Evolutionary conservation across 2,113 vertebrate genomes (phyloP), one percentile per base, ranked within the genome.

Genomic region (Climacteris rufus): DNA sequence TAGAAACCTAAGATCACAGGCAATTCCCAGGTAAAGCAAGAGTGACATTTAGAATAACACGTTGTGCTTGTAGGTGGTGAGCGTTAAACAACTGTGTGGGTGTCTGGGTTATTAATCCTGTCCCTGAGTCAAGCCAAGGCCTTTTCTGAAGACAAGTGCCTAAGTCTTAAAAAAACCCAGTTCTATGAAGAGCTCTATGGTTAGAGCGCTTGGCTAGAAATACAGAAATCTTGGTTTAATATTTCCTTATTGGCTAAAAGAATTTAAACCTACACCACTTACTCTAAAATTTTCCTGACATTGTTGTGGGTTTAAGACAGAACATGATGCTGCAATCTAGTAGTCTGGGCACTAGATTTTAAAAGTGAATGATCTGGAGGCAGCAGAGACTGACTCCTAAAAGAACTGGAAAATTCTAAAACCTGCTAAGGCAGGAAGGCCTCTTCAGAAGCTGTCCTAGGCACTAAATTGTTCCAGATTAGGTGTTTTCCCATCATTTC

Each of bases 31-130:
- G 35, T 40, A 93, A 90, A 69, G 53, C 83, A 85, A 93, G 86
- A 93, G 10, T 90, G 90, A 85, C 79, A 65, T 83, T 74, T 77
- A 61, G 83, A 94, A 93, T 80, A 88, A 74, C 66, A 81, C 14
- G 30, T 24, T 83, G 30, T 35, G 24, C 1, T 1, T 74, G 52
- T 61, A 77, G 64, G n/a, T 90, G 42, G 63, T 80, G 81, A 86
- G 50, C 14, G n/a, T 69, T 95, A 92, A 93, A 89, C 61, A 93
- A 3, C 47, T 78, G 64, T 50, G 50, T 59, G 45, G 76, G 39
- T 77, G 64, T 74, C 76, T 66, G 54, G 70, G 63, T 52, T 88
- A 72, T 90, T 83, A 92, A 80, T 88, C 33, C 50, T 66, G 37
- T 86, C 63, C 54, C n/a, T 6, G 6, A 86, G 63, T 70, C 76